Conservation (phyloP, 2,797 vertebrate genomes). For the Etheostoma perlongum region DNA sequence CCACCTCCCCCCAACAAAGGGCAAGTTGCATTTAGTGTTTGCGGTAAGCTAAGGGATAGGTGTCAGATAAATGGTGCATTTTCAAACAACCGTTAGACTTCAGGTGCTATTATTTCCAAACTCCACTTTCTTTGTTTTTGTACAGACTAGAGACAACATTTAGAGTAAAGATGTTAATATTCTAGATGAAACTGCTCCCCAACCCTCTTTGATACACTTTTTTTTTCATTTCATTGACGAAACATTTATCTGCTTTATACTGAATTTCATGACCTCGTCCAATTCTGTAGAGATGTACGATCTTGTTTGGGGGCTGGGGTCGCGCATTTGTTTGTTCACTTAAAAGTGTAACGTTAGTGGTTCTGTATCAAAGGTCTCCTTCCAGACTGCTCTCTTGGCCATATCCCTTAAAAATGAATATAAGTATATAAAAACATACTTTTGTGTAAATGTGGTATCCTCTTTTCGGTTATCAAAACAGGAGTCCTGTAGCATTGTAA, state of each 20-base stretch:
- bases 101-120: conserved; percentile 87
- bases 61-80: conserved; percentile 72
- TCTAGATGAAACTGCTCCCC: conserved; percentile 62
- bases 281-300: conserved; percentile 62
- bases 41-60: conserved; percentile 52
- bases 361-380: conserved; percentile 69
- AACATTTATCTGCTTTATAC: conserved; percentile 64
- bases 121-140: conserved; percentile 76
- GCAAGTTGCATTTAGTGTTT: conserved; percentile 56
- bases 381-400: conserved; percentile 67
- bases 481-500: conserved; percentile 87
- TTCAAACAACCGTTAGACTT: conserved; percentile 77
- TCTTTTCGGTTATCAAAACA: conserved; percentile 79
- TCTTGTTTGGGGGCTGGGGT: conserved; percentile 40
- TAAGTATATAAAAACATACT: conserved; percentile 86
- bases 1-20: conserved; percentile 65
- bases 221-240: conserved; percentile 58
- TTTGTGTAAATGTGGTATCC: conserved; percentile 87
- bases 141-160: conserved; percentile 74
- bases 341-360: conserved; percentile 57
- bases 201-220: conserved; percentile 70
- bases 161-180: conserved; percentile 73
- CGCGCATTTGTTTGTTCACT: conserved; percentile 65
- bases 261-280: conserved; percentile 71
- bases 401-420: conserved; percentile 79